Evolutionary conservation across 2,888 invertebrate species (phyloP).

Genomic region (Baccha elongata): DNA sequence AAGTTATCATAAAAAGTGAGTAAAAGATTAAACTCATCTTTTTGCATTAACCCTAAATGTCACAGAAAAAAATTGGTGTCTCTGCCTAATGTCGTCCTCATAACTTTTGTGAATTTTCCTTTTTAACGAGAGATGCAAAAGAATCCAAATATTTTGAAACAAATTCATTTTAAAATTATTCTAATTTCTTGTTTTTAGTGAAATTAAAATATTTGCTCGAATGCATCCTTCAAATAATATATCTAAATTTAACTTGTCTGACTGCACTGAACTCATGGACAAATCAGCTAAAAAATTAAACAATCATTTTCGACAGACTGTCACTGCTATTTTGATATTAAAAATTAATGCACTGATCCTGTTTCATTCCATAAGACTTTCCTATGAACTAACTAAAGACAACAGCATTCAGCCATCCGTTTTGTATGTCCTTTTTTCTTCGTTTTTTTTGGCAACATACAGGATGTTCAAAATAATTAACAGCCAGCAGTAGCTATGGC

Average conservation of each 20-base stretch:
- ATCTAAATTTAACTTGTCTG: slow-evolving; percentile 28
- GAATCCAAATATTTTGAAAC: no score
- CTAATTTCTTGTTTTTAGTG: background rate
- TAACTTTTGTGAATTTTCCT: no score
- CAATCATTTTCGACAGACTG: slow-evolving; percentile 25
- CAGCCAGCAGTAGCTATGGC: slow-evolving; percentile 23
- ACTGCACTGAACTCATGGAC: slow-evolving; percentile 19
- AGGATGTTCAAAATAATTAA: slow-evolving; percentile 71
- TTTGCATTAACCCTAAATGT: no score
- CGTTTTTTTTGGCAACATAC: slow-evolving; percentile 65
- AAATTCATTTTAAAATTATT: no score
- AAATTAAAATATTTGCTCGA: background rate
- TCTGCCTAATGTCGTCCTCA: no score
- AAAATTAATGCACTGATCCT: slow-evolving; percentile 60
- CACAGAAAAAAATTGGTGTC: no score
- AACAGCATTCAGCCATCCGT: slow-evolving; percentile 36
- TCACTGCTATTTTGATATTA: slow-evolving; percentile 66
- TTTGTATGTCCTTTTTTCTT: slow-evolving; percentile 46
- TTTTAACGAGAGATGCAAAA: no score
- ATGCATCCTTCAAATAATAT: slow-evolving; percentile 17
- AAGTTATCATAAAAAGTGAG: no score
- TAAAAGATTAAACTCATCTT: no score
- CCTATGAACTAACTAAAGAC: slow-evolving; percentile 30
- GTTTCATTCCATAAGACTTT: slow-evolving; percentile 5
- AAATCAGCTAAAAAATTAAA: slow-evolving; percentile 31